Evolutionary conservation across 2,113 vertebrate species (phyloP).

Genomic region (Campylomormyrus tamandua): DNA sequence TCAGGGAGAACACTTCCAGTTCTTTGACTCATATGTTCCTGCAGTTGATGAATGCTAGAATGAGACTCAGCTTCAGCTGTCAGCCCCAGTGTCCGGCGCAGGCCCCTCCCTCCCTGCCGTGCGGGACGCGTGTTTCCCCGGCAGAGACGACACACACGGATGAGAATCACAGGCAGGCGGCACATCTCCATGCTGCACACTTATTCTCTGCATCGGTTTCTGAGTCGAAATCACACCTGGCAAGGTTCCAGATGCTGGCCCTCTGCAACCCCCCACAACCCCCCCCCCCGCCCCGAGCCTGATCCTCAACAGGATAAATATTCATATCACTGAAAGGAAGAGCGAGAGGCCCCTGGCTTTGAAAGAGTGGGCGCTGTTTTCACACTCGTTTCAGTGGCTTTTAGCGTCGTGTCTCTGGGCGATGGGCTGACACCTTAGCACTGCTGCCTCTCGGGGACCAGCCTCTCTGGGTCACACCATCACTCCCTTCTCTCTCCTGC

Average conservation of each 20-base stretch:
- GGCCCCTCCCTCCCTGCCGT: not conserved
- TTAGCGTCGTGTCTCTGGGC: not conserved
- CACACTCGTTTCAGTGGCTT: not conserved
- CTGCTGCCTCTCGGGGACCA: not conserved
- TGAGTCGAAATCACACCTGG: not conserved
- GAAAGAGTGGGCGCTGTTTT: not conserved
- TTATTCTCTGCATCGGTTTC: not conserved
- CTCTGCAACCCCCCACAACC: not conserved
- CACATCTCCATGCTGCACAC: not conserved
- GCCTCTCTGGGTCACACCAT: not conserved
- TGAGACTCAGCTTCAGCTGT: not conserved
- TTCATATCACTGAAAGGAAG: not conserved
- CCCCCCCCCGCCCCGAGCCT: not conserved
- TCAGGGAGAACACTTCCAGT: not conserved
- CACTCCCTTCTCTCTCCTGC: not conserved
- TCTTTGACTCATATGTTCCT: not conserved
- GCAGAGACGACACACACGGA: not conserved
- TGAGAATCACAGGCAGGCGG: not conserved
- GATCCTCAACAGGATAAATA: conserved; percentile 12
- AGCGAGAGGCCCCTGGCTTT: not conserved
- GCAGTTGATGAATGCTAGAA: not conserved
- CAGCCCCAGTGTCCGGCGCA: not conserved
- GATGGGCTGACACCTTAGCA: not conserved
- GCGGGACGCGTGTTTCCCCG: not conserved
- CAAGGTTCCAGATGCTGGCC: not conserved